A percentile compares a stretch with the other conserved stretches of the same genome.
phyloP scores from a whole-genome alignment of 2,797 vertebrate species.

The Parambassis ranga region DNA sequence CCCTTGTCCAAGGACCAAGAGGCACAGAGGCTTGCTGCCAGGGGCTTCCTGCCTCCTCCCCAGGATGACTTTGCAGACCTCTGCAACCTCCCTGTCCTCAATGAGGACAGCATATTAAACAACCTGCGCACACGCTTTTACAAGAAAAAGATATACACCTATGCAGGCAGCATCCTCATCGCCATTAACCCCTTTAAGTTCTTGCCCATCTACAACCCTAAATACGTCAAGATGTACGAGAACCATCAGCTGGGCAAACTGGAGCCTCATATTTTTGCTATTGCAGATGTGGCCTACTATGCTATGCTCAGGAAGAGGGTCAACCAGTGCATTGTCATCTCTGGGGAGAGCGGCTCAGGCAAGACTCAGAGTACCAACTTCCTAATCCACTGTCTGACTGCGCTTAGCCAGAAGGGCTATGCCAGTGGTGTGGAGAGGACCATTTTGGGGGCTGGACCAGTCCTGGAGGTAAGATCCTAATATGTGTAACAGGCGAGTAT shows the following conservation, averaged over 20 bases:
- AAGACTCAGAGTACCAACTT: constrained; percentile 99
- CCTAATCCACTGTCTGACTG: constrained; percentile 97
- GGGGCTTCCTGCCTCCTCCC: constrained; percentile 91
- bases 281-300: constrained; percentile 97
- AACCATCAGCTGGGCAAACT: constrained; percentile 96
- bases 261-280: constrained; percentile 98
- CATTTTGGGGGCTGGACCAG: constrained; percentile 95
- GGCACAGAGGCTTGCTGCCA: constrained; percentile 83
- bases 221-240: constrained; percentile 98
- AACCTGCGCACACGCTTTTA: constrained; percentile 91
- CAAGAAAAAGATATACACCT: constrained; percentile 97
- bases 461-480: constrained; percentile 89
- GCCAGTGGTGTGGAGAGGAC: constrained; percentile 98
- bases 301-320: constrained; percentile 93
- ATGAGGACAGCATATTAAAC: constrained; percentile 87
- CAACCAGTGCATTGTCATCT: constrained; percentile 99
- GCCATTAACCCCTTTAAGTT: constrained; percentile 98
- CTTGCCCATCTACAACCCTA: constrained; percentile 98
- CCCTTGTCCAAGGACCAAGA: constrained; percentile 81
- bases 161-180: constrained; percentile 96
- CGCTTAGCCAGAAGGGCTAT: constrained; percentile 97
- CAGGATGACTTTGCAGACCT: constrained; percentile 93
- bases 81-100: constrained; percentile 92
- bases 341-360: constrained; percentile 97
- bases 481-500: background rate